Base-by-base conservation (phyloP, 2,888 invertebrate species). In the Ceratothoa steindachneri region DNA sequence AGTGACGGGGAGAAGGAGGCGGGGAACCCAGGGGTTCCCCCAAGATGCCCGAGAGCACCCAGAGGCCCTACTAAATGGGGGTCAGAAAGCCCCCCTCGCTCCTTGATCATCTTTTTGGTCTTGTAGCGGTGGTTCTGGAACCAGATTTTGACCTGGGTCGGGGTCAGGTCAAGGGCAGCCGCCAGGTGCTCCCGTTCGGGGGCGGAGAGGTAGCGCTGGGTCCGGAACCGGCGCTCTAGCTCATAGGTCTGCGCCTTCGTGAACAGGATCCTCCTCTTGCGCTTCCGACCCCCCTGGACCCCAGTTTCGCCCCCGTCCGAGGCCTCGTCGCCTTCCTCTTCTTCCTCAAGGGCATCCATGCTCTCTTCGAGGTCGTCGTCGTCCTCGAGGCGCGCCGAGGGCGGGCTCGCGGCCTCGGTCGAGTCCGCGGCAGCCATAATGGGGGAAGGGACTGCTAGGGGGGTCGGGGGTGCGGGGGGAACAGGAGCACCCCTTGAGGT, bases 41-140 rank as follows among this genome's bases (percentile, higher is more conserved):
- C 52, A 2, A 51, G 19, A n/a, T 15, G 52, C 15, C 52, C 52
- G n/a, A 51, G 52, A 1, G 60, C 2, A 1, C 60, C 60, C 41
- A 41, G 41, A 15, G 41, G 41, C 41, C 41, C 41, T n/a, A n/a
- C n/a, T 15, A 41, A 41, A 15, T 41, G 41, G 15, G 7, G 7
- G 41, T 41, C 41, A n/a, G n/a, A n/a, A 51, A n/a, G n/a, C 2
- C n/a, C 12, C 2, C 75, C 78, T 28, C 71, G 71, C 67, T 98
- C 98, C 83, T 94, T 95, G 74, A 95, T 92, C 0, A 97, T 95
- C 15, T 98, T 88, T 86, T 99, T 99, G 83, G 97, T 96, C 88
- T 99, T 99, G 87, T 99, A 99, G 83, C 96, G 90, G 84, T 98
- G 98, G 85, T 97, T 97, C 85, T 98, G 97, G 86, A 98, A 99